A percentile compares a stretch with the other conserved stretches of the same genome.
Conservation (phyloP, 2,797 vertebrate genomes). For the Morelia viridis region DNA sequence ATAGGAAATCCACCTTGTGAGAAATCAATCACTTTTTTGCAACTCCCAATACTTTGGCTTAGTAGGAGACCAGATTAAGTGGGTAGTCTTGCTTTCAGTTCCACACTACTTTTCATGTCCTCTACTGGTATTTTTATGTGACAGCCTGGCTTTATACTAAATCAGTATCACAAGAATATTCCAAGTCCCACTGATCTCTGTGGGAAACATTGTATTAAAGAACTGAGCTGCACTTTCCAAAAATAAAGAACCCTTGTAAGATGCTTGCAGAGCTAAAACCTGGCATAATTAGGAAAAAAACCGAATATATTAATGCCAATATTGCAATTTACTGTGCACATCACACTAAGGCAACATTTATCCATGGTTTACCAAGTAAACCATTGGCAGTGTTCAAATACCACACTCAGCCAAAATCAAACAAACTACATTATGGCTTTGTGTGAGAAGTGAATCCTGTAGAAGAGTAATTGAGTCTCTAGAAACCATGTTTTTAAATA, state of each 20-base stretch:
- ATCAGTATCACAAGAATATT: background rate
- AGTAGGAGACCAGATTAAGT: background rate
- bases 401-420: background rate
- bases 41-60: background rate
- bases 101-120: background rate
- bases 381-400: background rate
- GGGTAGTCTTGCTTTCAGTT: background rate
- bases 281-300: background rate
- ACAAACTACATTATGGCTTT: background rate
- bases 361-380: no score
- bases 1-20: background rate
- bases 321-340: background rate
- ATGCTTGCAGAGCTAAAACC: background rate
- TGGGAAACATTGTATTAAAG: background rate
- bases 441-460: background rate
- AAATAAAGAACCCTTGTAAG: background rate
- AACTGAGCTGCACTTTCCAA: background rate
- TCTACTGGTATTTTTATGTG: background rate
- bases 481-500: background rate
- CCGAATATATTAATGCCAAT: background rate
- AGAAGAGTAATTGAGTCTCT: background rate
- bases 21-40: background rate
- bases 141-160: background rate
- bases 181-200: background rate
- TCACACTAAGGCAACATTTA: background rate